These are phyloP conservation scores for Philereme transversata DNA, from an alignment of 2,888 invertebrate genomes.

Conservation along the genomic window DNA sequence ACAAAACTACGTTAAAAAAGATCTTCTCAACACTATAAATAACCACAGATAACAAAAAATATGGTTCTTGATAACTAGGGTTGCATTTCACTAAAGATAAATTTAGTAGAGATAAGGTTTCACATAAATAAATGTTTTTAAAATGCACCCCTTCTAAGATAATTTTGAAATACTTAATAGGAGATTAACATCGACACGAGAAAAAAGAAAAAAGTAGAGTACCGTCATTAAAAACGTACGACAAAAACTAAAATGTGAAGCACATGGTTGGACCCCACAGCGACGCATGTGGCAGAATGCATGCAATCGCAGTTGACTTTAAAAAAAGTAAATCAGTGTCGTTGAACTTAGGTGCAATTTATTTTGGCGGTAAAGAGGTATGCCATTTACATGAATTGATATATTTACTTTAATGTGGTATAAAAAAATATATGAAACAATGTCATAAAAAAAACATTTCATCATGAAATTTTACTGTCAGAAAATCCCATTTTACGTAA, in stretches of 20 bases:
- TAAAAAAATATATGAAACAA: too few relatives aligned
- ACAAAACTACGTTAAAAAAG: too few relatives aligned
- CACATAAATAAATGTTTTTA: not conserved
- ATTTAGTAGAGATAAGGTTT: slow-evolving; percentile 8
- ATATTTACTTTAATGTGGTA: too few relatives aligned
- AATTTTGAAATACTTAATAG: slow-evolving; percentile 23
- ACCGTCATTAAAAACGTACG: not conserved
- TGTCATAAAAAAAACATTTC: too few relatives aligned
- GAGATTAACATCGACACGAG: slow-evolving; percentile 11
- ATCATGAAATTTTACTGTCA: too few relatives aligned
- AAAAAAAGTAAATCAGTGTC: slow-evolving; percentile 43
- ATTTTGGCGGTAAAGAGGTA: not conserved
- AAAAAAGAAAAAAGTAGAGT: slow-evolving; percentile 3
- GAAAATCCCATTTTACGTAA: too few relatives aligned
- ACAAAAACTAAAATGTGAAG: slow-evolving; percentile 26
- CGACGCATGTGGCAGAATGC: slow-evolving; percentile 59
- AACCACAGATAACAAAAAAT: slow-evolving; percentile 5
- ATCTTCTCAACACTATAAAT: slow-evolving; percentile 1
- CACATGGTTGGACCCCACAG: slow-evolving; percentile 40
- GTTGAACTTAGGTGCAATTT: slow-evolving; percentile 24
- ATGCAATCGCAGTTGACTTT: slow-evolving; percentile 57
- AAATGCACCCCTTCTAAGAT: slow-evolving; percentile 17
- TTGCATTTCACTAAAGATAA: slow-evolving; percentile 1
- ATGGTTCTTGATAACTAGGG: not conserved
- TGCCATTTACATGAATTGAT: too few relatives aligned